Conservation (phyloP, 2,797 vertebrate genomes). For the Acrossocheilus wenchowensis region DNA sequence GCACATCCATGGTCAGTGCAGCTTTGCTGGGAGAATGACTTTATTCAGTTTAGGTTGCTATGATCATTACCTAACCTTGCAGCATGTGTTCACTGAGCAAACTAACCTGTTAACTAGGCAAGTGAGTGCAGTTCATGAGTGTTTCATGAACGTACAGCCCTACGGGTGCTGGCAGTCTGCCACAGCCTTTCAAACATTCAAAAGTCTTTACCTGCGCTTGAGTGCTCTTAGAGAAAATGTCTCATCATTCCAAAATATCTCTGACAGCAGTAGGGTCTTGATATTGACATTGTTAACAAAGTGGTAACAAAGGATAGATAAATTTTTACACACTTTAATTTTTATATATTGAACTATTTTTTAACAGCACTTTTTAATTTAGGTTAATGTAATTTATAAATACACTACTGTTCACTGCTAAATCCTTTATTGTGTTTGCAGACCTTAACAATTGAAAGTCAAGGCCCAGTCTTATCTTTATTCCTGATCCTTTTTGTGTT, state of each 20-base stretch:
- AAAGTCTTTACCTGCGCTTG: not conserved
- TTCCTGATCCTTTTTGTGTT: not conserved
- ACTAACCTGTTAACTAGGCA: slow-evolving; percentile 19
- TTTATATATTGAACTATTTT: not conserved
- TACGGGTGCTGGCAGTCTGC: not conserved
- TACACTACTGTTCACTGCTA: not conserved
- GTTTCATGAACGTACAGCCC: not conserved
- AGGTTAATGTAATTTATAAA: not conserved
- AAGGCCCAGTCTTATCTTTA: not conserved
- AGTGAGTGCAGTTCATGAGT: not conserved
- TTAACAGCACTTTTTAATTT: not conserved
- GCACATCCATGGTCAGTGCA: not conserved
- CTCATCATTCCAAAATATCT: not conserved
- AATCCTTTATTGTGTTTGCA: not conserved
- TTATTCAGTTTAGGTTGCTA: not conserved
- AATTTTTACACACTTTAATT: not conserved
- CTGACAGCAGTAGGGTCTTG: not conserved
- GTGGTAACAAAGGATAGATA: not conserved
- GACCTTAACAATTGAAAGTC: slow-evolving; percentile 8
- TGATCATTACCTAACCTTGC: not conserved
- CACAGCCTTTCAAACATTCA: slow-evolving; percentile 6
- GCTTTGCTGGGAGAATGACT: not conserved
- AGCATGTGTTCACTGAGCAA: not conserved
- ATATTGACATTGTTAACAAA: not conserved
- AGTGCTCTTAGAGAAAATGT: not conserved